Percentiles rank a stretch among this genome's conserved stretches.
Evolutionary conservation across 2,797 vertebrate genomes (phyloP).

Genomic region (Myotis findleyi): DNA sequence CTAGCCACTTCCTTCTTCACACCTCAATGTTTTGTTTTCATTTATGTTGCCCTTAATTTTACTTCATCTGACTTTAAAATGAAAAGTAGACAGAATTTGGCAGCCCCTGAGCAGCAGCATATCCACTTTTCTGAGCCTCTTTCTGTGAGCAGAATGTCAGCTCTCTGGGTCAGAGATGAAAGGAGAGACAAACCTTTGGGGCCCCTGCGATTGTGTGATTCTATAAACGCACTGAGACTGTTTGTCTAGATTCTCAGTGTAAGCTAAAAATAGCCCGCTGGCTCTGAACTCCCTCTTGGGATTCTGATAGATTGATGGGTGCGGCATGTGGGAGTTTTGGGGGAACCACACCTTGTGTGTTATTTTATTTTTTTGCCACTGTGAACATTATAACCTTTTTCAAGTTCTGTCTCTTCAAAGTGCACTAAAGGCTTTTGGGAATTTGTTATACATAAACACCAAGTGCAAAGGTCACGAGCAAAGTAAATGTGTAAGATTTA

Average conservation of each 20-base stretch:
- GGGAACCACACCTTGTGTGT: not conserved
- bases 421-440: not conserved
- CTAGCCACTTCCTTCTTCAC: not conserved
- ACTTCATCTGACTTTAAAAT: conserved; percentile 9
- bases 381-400: not conserved
- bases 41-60: not conserved
- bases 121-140: not conserved
- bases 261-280: conserved; percentile 17
- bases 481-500: conserved; percentile 17
- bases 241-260: conserved; percentile 27
- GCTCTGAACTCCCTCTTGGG: not conserved
- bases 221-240: not conserved
- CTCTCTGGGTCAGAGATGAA: not conserved
- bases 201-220: not conserved
- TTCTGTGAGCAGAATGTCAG: not conserved
- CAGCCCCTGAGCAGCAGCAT: not conserved
- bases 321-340: not conserved
- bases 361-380: conserved; percentile 40
- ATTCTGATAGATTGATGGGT: not conserved
- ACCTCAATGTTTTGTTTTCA: not conserved
- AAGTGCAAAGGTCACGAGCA: not conserved
- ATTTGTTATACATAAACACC: conserved; percentile 30
- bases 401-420: not conserved
- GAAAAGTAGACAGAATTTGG: not conserved
- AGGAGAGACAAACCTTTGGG: not conserved